phyloP scores from a whole-genome alignment of 2,888 invertebrate genomes.

The Ellobium chinense region DNA sequence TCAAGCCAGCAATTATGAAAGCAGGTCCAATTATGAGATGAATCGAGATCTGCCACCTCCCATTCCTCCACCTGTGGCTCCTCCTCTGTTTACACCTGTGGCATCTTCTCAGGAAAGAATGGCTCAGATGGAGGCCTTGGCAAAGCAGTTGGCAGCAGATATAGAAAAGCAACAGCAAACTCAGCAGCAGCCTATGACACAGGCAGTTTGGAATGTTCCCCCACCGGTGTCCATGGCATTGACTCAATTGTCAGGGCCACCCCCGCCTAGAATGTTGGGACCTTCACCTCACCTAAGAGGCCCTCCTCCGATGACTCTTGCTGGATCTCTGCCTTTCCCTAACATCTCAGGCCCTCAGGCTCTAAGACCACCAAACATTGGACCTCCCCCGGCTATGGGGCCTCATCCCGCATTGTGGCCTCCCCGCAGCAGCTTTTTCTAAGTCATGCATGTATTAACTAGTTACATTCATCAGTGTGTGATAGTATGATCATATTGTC shows the following conservation, averaged over 20 bases:
- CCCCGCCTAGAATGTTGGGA: too few species aligned
- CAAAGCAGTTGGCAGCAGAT: background rate
- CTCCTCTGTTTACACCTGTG: background rate
- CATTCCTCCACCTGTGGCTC: conserved; percentile 18
- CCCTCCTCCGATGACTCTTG: background rate
- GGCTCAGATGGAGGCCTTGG: background rate
- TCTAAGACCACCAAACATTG: too few species aligned
- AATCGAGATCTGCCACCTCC: background rate
- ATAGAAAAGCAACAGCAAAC: background rate
- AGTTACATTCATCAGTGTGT: too few species aligned
- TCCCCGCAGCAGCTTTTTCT: too few species aligned
- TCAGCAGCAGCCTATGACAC: background rate
- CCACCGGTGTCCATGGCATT: background rate
- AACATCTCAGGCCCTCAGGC: too few species aligned
- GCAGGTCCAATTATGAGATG: background rate
- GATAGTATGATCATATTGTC: too few species aligned
- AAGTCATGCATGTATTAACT: too few species aligned
- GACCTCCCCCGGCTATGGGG: too few species aligned
- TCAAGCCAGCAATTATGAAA: background rate
- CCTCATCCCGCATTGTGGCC: too few species aligned
- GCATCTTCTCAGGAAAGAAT: background rate
- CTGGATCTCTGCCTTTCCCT: too few species aligned
- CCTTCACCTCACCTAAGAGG: background rate
- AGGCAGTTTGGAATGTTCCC: background rate
- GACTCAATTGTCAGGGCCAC: background rate